Evolutionary conservation across 2,888 invertebrate species (phyloP).

Genomic region (Hypomecis punctinalis): DNA sequence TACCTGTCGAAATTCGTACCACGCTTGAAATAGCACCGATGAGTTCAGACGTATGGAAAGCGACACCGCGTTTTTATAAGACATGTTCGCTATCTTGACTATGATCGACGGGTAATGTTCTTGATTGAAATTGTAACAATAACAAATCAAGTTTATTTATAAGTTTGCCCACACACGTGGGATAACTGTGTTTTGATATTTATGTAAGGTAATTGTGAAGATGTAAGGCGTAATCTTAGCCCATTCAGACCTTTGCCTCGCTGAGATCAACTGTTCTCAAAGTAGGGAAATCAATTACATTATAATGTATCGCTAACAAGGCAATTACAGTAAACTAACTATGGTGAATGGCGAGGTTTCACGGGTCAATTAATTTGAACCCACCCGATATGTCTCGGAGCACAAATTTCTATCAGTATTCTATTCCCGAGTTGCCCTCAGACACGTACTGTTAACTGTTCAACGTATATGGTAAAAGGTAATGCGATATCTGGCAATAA

Average conservation of each 20-base stretch:
- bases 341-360: constrained; percentile 42
- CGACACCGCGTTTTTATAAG: constrained; percentile 24
- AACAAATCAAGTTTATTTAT: constrained; percentile 11
- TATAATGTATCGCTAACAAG: constrained; percentile 44
- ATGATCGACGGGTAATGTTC: constrained; percentile 18
- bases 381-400: constrained; percentile 45
- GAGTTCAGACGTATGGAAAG: constrained; percentile 16
- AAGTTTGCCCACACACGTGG: neutral
- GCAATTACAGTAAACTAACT: constrained; percentile 43
- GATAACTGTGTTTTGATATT: constrained; percentile 1
- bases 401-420: constrained; percentile 46
- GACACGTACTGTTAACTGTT: constrained; percentile 45
- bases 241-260: constrained; percentile 26
- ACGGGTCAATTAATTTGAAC: constrained; percentile 49
- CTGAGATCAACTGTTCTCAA: constrained; percentile 20
- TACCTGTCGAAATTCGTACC: constrained; percentile 81
- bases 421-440: constrained; percentile 40
- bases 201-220: constrained; percentile 12
- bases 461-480: constrained; percentile 42
- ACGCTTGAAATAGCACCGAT: constrained; percentile 34
- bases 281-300: constrained; percentile 33
- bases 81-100: constrained; percentile 19
- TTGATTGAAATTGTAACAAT: constrained; percentile 10
- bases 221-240: constrained; percentile 13
- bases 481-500: constrained; percentile 44